phyloP scores from a whole-genome alignment of 2,888 invertebrate species.

The Onthophagus sagittarius region DNA sequence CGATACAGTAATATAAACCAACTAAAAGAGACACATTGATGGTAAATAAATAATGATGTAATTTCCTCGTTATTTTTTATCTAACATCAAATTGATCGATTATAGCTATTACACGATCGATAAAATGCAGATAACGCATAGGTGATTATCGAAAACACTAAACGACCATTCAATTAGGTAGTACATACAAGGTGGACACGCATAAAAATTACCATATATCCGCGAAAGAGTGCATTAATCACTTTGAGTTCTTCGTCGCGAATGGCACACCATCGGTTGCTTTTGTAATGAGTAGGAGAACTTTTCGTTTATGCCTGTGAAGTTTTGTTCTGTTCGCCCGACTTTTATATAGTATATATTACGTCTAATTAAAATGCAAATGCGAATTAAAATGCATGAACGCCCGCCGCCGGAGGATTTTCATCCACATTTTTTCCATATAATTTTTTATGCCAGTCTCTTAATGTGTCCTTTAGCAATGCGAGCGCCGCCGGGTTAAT shows the following conservation, averaged over 20 bases:
- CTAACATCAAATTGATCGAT: too few species aligned
- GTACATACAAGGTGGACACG: neutral
- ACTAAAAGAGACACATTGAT: too few species aligned
- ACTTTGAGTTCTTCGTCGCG: neutral
- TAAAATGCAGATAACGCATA: neutral
- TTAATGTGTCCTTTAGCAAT: neutral
- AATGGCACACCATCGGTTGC: too few species aligned
- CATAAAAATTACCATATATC: neutral
- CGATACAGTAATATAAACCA: too few species aligned
- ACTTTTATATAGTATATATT: neutral
- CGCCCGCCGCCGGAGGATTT: neutral
- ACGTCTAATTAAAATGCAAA: neutral
- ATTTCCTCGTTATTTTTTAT: too few species aligned
- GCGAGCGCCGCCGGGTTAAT: neutral
- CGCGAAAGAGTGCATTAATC: neutral
- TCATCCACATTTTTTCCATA: neutral
- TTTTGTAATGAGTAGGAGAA: neutral
- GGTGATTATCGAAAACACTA: neutral
- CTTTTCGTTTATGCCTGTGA: too few species aligned
- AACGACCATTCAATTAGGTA: neutral
- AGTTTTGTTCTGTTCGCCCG: neutral
- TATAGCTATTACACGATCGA: too few species aligned
- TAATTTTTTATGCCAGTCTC: neutral
- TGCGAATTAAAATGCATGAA: neutral
- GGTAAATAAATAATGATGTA: too few species aligned